A percentile compares a stretch with the other conserved stretches of the same genome.
Conservation (phyloP, 2,888 invertebrate genomes). For the Mythimna loreyi region DNA sequence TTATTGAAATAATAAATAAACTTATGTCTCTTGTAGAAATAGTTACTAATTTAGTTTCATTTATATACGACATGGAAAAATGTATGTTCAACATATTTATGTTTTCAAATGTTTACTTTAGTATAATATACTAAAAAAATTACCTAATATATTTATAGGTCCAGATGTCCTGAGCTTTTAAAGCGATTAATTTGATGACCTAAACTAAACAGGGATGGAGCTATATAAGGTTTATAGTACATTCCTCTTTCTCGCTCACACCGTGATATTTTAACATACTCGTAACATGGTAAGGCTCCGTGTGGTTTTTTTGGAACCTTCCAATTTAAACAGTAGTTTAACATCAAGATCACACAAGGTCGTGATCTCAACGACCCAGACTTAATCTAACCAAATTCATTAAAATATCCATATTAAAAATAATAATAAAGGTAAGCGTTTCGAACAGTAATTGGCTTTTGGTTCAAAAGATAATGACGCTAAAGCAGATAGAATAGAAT, state of each 20-base stretch:
- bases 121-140: too few species aligned
- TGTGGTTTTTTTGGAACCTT: not conserved
- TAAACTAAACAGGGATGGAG: too few species aligned
- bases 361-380: too few species aligned
- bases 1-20: conserved; percentile 10
- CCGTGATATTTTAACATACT: too few species aligned
- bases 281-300: too few species aligned
- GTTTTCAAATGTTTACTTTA: not conserved
- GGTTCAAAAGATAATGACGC: not conserved
- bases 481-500: too few species aligned
- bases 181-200: too few species aligned
- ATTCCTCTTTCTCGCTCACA: too few species aligned
- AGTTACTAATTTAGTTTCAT: not conserved
- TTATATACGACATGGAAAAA: not conserved
- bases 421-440: not conserved
- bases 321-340: not conserved
- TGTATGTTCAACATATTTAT: not conserved
- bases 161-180: too few species aligned
- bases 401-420: not conserved
- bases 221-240: too few species aligned
- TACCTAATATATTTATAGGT: too few species aligned
- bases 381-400: not conserved
- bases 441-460: not conserved
- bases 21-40: not conserved
- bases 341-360: not conserved